These are phyloP conservation scores for Netelia melanura DNA, from an alignment of 2,888 invertebrate species.

Conservation along the genomic window DNA sequence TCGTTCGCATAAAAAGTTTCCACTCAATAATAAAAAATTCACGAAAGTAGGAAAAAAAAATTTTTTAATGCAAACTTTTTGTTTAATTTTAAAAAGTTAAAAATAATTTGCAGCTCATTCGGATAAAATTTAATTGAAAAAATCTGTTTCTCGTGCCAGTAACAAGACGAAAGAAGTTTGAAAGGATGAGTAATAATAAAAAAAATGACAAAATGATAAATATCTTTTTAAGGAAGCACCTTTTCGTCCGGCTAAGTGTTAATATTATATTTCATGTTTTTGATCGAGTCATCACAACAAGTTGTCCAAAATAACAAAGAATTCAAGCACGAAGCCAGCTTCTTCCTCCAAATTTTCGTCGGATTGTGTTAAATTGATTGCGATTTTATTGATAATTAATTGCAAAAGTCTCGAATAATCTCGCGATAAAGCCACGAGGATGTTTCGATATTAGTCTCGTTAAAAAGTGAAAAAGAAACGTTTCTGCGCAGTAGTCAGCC, in stretches of 20 bases:
- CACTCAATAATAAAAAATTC: no score
- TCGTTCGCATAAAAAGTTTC: no score
- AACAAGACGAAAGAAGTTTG: not conserved
- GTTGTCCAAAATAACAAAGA: not conserved
- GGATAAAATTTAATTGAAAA: no score
- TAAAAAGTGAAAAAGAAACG: no score
- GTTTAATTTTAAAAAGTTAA: no score
- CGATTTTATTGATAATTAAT: constrained; percentile 26
- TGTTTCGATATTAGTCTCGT: no score
- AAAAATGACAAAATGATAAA: constrained; percentile 15
- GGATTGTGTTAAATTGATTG: constrained; percentile 8
- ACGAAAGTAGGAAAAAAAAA: not conserved
- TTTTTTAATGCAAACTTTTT: no score
- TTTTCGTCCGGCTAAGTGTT: not conserved
- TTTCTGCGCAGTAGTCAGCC: no score
- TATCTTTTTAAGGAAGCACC: not conserved
- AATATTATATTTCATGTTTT: constrained; percentile 8
- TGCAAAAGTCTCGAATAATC: not conserved
- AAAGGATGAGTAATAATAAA: constrained; percentile 12
- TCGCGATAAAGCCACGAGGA: not conserved
- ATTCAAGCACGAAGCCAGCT: not conserved
- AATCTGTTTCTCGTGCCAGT: not conserved
- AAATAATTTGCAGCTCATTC: no score
- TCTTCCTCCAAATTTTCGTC: not conserved
- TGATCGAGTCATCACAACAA: constrained; percentile 26